Conservation (phyloP, 2,797 vertebrate species). For the Diglossa cyanea region DNA sequence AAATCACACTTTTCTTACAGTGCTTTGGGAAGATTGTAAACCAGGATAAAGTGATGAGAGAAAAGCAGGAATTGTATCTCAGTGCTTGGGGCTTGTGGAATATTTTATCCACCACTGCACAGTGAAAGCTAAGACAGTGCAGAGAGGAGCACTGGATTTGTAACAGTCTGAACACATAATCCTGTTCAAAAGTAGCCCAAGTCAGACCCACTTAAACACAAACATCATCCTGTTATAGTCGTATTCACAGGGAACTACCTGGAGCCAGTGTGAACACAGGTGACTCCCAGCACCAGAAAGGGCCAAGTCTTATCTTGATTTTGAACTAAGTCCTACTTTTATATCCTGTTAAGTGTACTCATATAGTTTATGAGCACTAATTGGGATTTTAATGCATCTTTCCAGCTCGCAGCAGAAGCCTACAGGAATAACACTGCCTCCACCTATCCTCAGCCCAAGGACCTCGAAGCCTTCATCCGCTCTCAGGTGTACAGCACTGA, state of each 20-base stretch:
- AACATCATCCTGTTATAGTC: background rate
- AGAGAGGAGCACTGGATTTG: background rate
- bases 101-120: background rate
- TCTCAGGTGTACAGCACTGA: constrained; percentile 86
- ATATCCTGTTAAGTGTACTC: background rate
- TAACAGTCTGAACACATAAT: background rate
- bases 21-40: background rate
- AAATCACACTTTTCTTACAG: background rate
- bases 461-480: constrained; percentile 85
- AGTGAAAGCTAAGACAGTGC: background rate
- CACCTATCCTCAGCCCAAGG: constrained; percentile 85
- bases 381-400: background rate
- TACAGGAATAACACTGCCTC: constrained; percentile 86
- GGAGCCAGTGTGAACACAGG: background rate
- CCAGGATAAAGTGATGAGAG: background rate
- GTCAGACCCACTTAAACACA: background rate
- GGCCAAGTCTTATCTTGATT: background rate
- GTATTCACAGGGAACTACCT: rapidly evolving
- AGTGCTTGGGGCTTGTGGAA: background rate
- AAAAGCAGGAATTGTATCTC: background rate
- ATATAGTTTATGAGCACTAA: background rate
- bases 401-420: constrained; percentile 88
- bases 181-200: background rate
- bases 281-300: background rate
- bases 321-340: background rate